phyloP scores from a whole-genome alignment of 2,797 vertebrate species.

The Falco columbarius region DNA sequence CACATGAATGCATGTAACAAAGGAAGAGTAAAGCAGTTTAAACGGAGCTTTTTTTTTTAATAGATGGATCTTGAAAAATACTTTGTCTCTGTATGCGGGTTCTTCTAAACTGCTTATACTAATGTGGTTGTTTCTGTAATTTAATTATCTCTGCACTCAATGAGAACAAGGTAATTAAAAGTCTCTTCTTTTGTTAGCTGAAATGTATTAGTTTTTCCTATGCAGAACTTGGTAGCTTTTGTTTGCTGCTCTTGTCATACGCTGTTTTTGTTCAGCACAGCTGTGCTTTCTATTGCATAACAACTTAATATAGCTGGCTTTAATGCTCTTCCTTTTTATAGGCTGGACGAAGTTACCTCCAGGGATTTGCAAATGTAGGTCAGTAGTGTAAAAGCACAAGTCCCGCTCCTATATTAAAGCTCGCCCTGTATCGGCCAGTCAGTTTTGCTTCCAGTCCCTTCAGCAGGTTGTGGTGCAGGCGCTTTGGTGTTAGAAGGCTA shows the following conservation, averaged over 20 bases:
- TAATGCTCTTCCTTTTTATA: neutral
- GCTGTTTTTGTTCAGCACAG: neutral
- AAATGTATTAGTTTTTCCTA: constrained; percentile 10
- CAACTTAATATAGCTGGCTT: constrained; percentile 5
- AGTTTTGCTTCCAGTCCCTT: neutral
- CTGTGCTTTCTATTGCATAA: constrained; percentile 3
- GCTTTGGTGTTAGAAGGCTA: neutral
- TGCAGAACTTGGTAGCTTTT: neutral
- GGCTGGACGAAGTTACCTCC: neutral
- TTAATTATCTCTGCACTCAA: constrained; percentile 46
- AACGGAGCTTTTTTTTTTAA: neutral
- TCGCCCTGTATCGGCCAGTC: neutral
- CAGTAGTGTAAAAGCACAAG: constrained; percentile 43
- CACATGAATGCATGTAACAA: neutral
- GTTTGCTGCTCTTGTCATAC: neutral
- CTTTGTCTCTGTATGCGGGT: constrained; percentile 1
- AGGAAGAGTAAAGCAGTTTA: neutral
- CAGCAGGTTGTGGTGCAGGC: neutral
- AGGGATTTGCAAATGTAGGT: constrained; percentile 38
- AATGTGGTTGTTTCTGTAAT: constrained; percentile 29
- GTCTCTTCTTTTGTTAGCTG: neutral
- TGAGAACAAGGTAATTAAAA: constrained; percentile 38
- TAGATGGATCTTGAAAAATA: constrained; percentile 3
- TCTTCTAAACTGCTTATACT: constrained; percentile 35
- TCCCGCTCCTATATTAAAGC: neutral